Evolutionary conservation across 2,888 invertebrate genomes (phyloP), one percentile per base, ranked within the genome.

Genomic region (Netelia inedita): DNA sequence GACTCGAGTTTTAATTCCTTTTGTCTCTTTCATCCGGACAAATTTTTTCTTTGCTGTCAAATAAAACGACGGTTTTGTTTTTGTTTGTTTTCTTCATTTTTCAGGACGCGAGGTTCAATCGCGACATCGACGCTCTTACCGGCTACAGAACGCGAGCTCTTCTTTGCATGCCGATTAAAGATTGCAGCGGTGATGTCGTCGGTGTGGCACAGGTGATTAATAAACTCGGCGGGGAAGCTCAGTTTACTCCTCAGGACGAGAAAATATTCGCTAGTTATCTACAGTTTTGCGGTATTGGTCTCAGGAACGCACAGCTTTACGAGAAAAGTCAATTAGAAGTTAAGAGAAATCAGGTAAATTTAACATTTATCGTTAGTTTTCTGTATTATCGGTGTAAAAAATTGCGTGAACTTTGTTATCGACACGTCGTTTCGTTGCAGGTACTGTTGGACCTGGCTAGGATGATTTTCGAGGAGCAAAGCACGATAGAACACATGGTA

Each of bases 201-300:
- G 99, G 99, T 23, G 99, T 99, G 80, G 99, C 99, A 76, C 99
- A 99, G 96, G 98, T 98, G 91, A 98, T 98, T 94, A 98, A 98
- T 95, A 98, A 98, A 95, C 90, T 93, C 41, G 96, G 97, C 89
- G 97, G 96, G 93, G 97, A 97, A 91, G 96, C 96, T 83, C 96
- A 96, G 84, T 98, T 98, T 94, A 98, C 98, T 75, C 94, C 95
- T 85, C 96, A 96, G 93, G 99, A 99, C 94, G 98, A 99, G 95
- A 95, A 97, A 94, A 96, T 98, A 79, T 99, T 99, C 94, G 95
- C 97, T 82, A 97, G 98, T 91, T 99, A 99, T 95, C 96, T 99
- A 86, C 98, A 98, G 94, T 99, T 99, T 94, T 99, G 99, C 94
- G 98, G 98, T 85, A 99, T 99, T 89, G 98, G 98, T 2, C 95